phyloP scores from a whole-genome alignment of 2,888 invertebrate species.

The Lamellibrachia satsuma region DNA sequence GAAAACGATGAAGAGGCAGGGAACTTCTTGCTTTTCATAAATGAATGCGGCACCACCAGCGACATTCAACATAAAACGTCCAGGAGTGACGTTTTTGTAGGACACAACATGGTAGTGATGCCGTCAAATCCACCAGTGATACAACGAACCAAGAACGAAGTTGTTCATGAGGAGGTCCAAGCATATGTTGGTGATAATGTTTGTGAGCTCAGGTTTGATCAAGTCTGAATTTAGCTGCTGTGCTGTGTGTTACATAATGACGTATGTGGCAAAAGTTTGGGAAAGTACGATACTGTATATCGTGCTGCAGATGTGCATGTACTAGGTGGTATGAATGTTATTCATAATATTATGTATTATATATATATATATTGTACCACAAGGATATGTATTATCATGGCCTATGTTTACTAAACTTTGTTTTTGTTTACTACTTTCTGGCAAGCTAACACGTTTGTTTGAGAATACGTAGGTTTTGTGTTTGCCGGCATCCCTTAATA shows the following conservation, averaged over 20 bases:
- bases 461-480: too few species aligned
- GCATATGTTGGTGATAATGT: neutral
- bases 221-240: neutral
- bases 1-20: neutral
- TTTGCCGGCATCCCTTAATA: too few species aligned
- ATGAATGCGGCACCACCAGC: neutral
- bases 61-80: neutral
- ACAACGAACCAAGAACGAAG: neutral
- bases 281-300: neutral
- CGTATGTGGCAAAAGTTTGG: neutral
- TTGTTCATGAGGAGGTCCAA: neutral
- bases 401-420: too few species aligned
- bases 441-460: too few species aligned
- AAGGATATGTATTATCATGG: neutral
- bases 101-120: neutral
- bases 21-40: slow-evolving; percentile 3
- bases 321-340: slow-evolving; percentile 29
- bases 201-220: slow-evolving; percentile 10
- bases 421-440: too few species aligned
- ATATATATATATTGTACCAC: neutral
- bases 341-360: neutral
- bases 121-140: neutral
- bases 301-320: neutral
- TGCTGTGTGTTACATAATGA: neutral
- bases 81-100: neutral